Evolutionary conservation across 2,888 invertebrate genomes (phyloP), one percentile per base, ranked within the genome.

Genomic region (Melanostoma scalare): DNA sequence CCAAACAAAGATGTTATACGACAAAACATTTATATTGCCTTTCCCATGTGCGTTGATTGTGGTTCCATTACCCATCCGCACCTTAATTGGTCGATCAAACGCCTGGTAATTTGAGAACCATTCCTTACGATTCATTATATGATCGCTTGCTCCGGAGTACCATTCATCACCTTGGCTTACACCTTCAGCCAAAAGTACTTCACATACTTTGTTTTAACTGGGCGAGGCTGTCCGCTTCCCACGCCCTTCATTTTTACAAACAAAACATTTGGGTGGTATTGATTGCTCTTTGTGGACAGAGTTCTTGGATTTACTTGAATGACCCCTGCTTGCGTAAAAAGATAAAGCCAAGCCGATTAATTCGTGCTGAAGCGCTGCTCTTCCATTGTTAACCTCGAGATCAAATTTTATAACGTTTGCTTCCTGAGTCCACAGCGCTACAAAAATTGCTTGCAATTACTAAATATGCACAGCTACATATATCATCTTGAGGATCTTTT

Each of bases 11-110:
- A 72, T 77, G 58, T 86, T 73, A 72, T 69, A 86, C 5, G 78
- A 79, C 67, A 84, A 53, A 10, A 87, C 69, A 65, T 85, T 71
- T 38, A 87, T 85, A n/a, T 80, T 71, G 33, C 86, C 71, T 63
- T 60, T 71, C 10, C 81, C 85, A 60, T 69, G 58, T 8, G 85
- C 85, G 30, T 71, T 68, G 44, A 85, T 81, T 8, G 56, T 74
- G 3, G 63, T 67, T n/a, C 85, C 73, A 75, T 85, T 67, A 3
- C 82, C 82, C 55, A 84, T 35, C 36, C 69, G 35, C 20, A 85
- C 74, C 3, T 36, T 9, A 35, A 68, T 36, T 30, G 50, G 56
- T 55, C 50, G 2, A 4, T 31, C 30, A 67, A 52, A 52, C 33
- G 9, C 6, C 30, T 52, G 20, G 35, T 52, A 52, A 9, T 52